A percentile compares a stretch with the other conserved stretches of the same genome.
Evolutionary conservation across 2,113 vertebrate species (phyloP).

Genomic region (Spermophilus dauricus): DNA sequence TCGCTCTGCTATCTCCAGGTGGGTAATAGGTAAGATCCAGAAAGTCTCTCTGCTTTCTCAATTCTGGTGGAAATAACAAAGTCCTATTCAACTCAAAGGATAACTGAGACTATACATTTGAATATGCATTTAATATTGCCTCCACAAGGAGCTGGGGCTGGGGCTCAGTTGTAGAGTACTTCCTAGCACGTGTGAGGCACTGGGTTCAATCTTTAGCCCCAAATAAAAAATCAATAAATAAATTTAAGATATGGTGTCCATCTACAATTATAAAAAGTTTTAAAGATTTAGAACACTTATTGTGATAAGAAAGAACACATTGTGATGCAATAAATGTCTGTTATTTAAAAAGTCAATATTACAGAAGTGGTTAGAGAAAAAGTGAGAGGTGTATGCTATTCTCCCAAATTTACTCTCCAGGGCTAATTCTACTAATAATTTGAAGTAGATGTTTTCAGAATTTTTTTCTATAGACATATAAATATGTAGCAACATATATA

Average conservation of each 20-base stretch:
- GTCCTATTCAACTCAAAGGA: not conserved
- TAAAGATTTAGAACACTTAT: constrained; percentile 1
- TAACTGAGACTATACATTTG: not conserved
- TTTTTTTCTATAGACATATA: not conserved
- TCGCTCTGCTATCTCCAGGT: not conserved
- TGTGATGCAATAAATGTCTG: not conserved
- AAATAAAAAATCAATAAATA: too few relatives aligned
- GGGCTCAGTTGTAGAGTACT: too few relatives aligned
- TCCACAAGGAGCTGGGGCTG: too few relatives aligned
- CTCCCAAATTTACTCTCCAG: not conserved
- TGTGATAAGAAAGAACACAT: not conserved
- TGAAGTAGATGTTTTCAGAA: not conserved
- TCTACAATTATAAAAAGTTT: not conserved
- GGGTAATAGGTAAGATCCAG: not conserved
- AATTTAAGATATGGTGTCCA: too few relatives aligned
- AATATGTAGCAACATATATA: not conserved
- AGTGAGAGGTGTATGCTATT: not conserved
- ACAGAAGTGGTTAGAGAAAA: constrained; percentile 7
- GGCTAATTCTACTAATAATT: not conserved
- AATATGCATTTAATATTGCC: not conserved
- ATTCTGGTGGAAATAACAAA: not conserved
- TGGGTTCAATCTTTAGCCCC: too few relatives aligned
- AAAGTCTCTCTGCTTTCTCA: not conserved
- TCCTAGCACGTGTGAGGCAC: too few relatives aligned
- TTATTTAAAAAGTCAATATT: constrained; percentile 13